Evolutionary conservation across 2,888 invertebrate species (phyloP).

Genomic region (Lasioglossum calceatum): DNA sequence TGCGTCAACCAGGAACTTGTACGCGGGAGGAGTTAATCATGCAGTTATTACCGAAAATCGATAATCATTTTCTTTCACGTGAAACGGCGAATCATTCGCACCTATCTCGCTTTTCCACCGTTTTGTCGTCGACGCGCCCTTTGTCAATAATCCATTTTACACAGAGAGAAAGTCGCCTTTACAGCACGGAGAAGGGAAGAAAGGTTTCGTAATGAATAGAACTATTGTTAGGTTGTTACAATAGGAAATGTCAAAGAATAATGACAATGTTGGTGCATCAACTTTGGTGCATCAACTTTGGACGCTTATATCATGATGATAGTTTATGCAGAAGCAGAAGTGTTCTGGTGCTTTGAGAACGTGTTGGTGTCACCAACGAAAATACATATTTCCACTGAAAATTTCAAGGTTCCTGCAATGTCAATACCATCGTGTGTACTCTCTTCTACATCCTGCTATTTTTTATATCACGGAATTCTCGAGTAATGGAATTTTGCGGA

Average conservation of each 20-base stretch:
- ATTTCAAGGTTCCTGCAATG: too few relatives aligned
- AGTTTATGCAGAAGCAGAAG: too few relatives aligned
- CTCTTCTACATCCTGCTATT: background rate
- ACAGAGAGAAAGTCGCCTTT: background rate
- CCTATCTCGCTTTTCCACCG: background rate
- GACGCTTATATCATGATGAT: too few relatives aligned
- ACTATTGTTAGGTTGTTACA: background rate
- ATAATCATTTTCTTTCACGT: background rate
- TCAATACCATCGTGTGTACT: too few relatives aligned
- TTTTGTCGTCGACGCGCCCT: background rate
- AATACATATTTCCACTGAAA: too few relatives aligned
- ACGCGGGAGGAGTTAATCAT: conserved; percentile 33
- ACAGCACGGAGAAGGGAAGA: background rate
- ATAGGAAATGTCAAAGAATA: too few relatives aligned
- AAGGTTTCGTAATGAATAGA: background rate
- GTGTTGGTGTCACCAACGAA: too few relatives aligned
- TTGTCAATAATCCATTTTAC: background rate
- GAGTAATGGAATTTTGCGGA: background rate
- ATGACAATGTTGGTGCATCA: too few relatives aligned
- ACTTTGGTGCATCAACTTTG: too few relatives aligned
- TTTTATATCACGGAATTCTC: background rate
- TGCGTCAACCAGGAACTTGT: conserved; percentile 42
- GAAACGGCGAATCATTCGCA: background rate
- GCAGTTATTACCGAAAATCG: conserved; percentile 18
- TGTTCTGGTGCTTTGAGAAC: too few relatives aligned